phyloP scores from a whole-genome alignment of 2,888 invertebrate genomes.

The Lacanobia wlatinum region DNA sequence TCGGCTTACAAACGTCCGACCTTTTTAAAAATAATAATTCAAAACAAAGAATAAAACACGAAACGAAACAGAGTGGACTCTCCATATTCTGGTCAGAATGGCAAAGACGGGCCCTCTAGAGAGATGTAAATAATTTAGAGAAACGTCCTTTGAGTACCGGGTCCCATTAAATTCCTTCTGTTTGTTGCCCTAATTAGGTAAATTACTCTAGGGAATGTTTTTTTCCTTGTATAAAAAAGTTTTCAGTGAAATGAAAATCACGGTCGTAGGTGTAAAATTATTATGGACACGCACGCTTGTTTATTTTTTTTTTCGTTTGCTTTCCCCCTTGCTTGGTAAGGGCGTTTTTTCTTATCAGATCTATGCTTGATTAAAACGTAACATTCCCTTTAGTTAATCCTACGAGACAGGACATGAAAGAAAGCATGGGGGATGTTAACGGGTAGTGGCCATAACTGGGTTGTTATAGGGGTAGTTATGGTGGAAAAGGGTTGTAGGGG shows the following conservation, averaged over 20 bases:
- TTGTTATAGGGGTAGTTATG: conserved; percentile 25
- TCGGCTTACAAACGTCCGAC: conserved; percentile 55
- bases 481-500: conserved; percentile 27
- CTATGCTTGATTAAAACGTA: conserved; percentile 47
- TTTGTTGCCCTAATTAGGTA: conserved; percentile 84
- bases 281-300: conserved; percentile 56
- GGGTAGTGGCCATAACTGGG: conserved; percentile 40
- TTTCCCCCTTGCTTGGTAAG: neutral
- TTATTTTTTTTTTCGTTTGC: neutral
- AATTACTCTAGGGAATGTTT: conserved; percentile 80
- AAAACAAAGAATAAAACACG: conserved; percentile 52
- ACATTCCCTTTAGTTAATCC: conserved; percentile 40
- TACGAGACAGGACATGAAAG: conserved; percentile 40
- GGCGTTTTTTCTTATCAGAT: conserved; percentile 23
- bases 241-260: conserved; percentile 62
- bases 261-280: conserved; percentile 57
- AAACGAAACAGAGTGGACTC: conserved; percentile 48
- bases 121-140: conserved; percentile 84
- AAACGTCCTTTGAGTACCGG: conserved; percentile 79
- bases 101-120: conserved; percentile 76
- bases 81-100: conserved; percentile 73
- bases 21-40: conserved; percentile 60
- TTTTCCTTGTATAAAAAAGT: conserved; percentile 70
- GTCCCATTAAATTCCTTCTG: conserved; percentile 82
- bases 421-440: conserved; percentile 27